Evolutionary conservation across 2,888 invertebrate species (phyloP), one percentile per base, ranked within the genome.

Genomic region (Diadegma fenestrale): DNA sequence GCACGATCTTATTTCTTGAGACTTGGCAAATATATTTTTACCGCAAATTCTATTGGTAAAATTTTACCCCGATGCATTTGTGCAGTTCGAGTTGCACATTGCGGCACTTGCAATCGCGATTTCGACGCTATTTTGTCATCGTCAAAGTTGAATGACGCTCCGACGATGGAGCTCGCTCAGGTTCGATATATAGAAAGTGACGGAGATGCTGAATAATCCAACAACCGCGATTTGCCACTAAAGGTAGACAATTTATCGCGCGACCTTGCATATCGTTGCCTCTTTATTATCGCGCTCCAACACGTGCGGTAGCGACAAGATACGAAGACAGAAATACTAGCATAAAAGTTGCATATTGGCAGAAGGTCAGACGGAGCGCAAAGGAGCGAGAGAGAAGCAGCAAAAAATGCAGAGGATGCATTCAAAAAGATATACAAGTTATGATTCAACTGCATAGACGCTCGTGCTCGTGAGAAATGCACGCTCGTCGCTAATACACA

Each of bases 231-330:
- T 88, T 86, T 87, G 88, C 75, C 85, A 85, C 80, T 86, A 89
- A 88, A 90, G 89, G 90, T 89, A 90, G 88, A 87, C 89, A 87
- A 88, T 89, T 88, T 81, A 87, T 86, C 83, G 81, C 66, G 76
- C 61, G 80, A 78, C 69, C 86, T 90, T 90, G 89, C 89, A 88
- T 89, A 88, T 89, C 86, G 79, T 41, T 48, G 76, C 51, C 14
- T 80, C 22, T 43, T 33, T 33, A 33, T 54, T 58, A 51, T 72
- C 58, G 43, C 30, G 30, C 63, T 22, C 43, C 45, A 17, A 14
- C 41, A 12, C 26, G 61, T 33, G 64, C 45, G 19, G 19, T n/a
- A 66, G 45, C 33, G 43, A 77, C 66, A 14, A n/a, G 19, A 71
- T 33, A 19, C 43, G 37, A 41, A 19, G 17, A 69, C 63, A 64